Base-by-base conservation (phyloP, 2,888 invertebrate species). In the Hydrotaea cyrtoneurina region DNA sequence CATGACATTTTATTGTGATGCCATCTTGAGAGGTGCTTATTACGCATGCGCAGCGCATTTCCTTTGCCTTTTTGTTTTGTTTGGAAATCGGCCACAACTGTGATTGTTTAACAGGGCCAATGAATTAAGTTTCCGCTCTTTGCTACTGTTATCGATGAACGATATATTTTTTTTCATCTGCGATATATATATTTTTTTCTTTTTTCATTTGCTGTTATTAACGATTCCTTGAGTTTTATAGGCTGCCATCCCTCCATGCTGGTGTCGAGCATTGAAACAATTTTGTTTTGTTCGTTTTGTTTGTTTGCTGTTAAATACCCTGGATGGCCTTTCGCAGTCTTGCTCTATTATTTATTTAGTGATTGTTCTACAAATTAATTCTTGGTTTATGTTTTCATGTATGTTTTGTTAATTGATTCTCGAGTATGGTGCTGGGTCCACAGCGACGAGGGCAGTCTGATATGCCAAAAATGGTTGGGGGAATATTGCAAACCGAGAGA, bases 1-100 rank as follows among this genome's bases (percentile, higher is more conserved):
- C 91, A 91, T 91, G 91, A 91, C 91, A 91, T 91, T 91, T 91
- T 91, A 91, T 91, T 91, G 91, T 91, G 90, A 90, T 90, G 90
- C 90, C 90, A 90, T 89, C 88, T 87, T 90, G 91, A 91, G 89
- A 91, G 90, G 91, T 91, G 90, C 91, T 91, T 91, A 91, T 91
- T 91, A 91, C 90, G 90, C 90, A 91, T 91, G 90, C 90, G 89
- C 90, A 87, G 87, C 89, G 88, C 84, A 86, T 86, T 84, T 78
- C 79, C 43, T 46, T 2, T n/a, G 69, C 13, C 62, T 11, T 66
- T 4, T 55, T 13, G n/a, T n/a, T 31, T 55, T 50, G 43, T 43
- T 3, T n/a, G 50, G 57, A 17, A 26, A 50, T 50, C 39, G 73
- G 64, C 50, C n/a, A 69, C 55, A 31, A 39, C 31, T 77, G 72